These are phyloP conservation scores for Morelia viridis DNA, from an alignment of 2,797 vertebrate species.

Conservation along the genomic window DNA sequence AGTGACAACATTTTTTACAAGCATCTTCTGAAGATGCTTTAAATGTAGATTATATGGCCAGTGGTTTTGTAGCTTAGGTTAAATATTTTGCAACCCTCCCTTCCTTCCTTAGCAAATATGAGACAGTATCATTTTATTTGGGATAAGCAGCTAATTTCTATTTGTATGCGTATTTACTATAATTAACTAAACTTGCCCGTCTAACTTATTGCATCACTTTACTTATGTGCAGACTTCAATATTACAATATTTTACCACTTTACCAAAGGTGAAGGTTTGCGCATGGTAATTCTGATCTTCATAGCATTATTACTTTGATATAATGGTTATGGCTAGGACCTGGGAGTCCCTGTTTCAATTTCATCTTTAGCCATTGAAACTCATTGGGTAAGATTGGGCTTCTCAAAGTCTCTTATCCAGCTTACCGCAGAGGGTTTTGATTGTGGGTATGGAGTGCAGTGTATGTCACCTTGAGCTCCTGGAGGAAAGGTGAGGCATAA, in stretches of 20 bases:
- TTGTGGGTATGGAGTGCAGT: neutral
- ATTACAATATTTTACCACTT: neutral
- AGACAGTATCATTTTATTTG: neutral
- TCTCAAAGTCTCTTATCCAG: too few relatives aligned
- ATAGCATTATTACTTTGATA: too few relatives aligned
- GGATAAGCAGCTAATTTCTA: too few relatives aligned
- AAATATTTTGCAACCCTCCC: neutral
- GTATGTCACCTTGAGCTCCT: neutral
- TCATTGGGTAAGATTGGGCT: too few relatives aligned
- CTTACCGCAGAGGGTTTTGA: too few relatives aligned
- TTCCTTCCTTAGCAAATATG: neutral
- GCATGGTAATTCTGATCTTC: too few relatives aligned
- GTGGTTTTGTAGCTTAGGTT: neutral
- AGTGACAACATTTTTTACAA: too few relatives aligned
- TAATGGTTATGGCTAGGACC: too few relatives aligned
- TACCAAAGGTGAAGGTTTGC: neutral
- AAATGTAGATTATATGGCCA: neutral
- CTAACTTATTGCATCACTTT: neutral
- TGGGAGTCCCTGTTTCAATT: too few relatives aligned
- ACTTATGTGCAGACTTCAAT: neutral
- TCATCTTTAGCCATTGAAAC: too few relatives aligned
- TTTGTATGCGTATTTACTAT: too few relatives aligned
- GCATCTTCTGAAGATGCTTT: neutral
- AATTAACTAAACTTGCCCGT: neutral
- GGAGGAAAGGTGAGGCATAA: neutral